Percentiles rank a stretch among this genome's conserved stretches.
Evolutionary conservation across 2,113 vertebrate species (phyloP).

Genomic region (Onychostoma macrolepis): DNA sequence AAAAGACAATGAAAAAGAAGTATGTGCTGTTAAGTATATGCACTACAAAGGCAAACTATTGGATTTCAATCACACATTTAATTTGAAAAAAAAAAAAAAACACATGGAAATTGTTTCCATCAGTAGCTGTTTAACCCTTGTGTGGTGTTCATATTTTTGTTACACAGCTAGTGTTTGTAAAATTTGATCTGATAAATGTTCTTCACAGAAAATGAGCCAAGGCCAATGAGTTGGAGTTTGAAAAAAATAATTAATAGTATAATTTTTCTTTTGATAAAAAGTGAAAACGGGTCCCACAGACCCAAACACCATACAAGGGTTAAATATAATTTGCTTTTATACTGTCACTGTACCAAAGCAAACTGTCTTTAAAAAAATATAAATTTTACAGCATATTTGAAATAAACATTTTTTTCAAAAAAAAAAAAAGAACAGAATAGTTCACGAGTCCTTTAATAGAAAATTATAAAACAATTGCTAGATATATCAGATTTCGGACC

Average conservation of each 20-base stretch:
- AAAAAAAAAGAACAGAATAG: background rate
- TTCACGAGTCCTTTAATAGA: background rate
- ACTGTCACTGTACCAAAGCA: background rate
- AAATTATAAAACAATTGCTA: background rate
- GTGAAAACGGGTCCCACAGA: no score
- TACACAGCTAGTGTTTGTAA: no score
- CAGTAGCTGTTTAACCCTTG: background rate
- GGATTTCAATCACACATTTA: background rate
- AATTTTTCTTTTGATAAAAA: no score
- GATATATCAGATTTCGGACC: background rate
- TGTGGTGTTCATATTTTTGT: no score
- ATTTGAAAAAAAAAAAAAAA: background rate
- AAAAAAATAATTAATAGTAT: no score
- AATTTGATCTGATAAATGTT: no score
- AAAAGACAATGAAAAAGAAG: background rate
- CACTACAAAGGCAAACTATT: background rate
- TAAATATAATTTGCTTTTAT: background rate
- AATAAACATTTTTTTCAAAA: background rate
- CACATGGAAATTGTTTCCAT: background rate
- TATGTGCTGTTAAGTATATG: background rate
- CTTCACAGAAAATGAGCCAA: no score
- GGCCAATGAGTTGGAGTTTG: no score
- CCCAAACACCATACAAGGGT: no score
- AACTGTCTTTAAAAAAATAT: background rate
- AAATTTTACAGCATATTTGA: background rate